A percentile compares a stretch with the other conserved stretches of the same genome.
Evolutionary conservation across 2,113 vertebrate species (phyloP).

Genomic region (Craseonycteris thonglongyai): DNA sequence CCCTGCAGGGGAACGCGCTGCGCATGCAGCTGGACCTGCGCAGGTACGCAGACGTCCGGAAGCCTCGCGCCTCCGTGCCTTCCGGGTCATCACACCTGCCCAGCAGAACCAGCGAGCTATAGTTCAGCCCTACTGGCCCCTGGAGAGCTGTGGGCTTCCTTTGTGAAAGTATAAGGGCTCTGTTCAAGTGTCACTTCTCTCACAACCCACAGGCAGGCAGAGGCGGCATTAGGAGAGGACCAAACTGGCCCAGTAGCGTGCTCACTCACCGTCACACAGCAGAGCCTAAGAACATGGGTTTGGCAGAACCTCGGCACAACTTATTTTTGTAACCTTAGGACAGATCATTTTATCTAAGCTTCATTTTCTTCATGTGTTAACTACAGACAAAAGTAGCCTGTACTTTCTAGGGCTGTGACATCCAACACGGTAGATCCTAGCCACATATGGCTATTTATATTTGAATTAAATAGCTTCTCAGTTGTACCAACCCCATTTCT

Average conservation of each 20-base stretch:
- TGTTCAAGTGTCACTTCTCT: neutral
- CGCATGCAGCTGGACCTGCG: conserved; percentile 87
- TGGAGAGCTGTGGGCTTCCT: neutral
- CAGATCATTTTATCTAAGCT: neutral
- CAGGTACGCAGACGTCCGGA: conserved; percentile 76
- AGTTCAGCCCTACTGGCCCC: neutral
- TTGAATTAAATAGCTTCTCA: neutral
- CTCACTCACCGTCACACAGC: neutral
- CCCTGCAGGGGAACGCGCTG: conserved; percentile 87
- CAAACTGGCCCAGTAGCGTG: neutral
- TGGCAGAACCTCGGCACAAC: neutral
- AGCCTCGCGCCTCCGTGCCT: rapidly evolving
- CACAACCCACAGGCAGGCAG: neutral
- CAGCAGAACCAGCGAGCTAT: neutral
- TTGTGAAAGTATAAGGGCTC: neutral
- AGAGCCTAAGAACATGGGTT: neutral
- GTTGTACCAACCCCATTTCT: neutral
- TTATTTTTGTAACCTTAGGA: neutral
- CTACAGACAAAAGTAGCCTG: neutral
- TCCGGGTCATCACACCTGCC: neutral
- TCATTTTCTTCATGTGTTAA: neutral
- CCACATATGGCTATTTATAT: neutral
- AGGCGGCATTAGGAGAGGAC: neutral
- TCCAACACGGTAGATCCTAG: neutral
- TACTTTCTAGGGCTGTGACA: neutral